A percentile compares a stretch with the other conserved stretches of the same genome.
These are phyloP conservation scores for Melanotaenia parkinsoni DNA, from an alignment of 2,797 vertebrate genomes.

Conservation along the genomic window DNA sequence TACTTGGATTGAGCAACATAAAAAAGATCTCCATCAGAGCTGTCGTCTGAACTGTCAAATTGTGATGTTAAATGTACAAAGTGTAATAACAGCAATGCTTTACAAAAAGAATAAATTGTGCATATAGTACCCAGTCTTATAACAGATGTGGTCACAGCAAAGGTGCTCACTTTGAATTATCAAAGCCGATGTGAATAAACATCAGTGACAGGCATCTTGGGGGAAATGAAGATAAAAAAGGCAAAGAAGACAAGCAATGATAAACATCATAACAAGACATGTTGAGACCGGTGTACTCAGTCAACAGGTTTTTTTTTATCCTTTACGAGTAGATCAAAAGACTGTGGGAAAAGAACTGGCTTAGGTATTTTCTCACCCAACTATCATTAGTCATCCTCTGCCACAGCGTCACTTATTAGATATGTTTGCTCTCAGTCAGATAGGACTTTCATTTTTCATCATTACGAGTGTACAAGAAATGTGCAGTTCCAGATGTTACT, in stretches of 20 bases:
- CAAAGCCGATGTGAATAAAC: conserved; percentile 3
- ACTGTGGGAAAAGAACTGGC: conserved; percentile 73
- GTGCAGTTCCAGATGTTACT: neutral
- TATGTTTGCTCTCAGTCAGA: conserved; percentile 7
- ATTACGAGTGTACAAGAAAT: conserved; percentile 6
- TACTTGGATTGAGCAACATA: neutral
- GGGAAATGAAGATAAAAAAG: conserved; percentile 32
- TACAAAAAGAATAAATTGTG: neutral
- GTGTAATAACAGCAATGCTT: neutral
- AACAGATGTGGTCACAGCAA: neutral
- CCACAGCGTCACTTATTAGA: neutral
- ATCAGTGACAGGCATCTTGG: conserved; percentile 4
- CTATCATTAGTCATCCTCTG: conserved; percentile 15
- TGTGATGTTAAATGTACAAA: neutral
- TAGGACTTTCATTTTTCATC: neutral
- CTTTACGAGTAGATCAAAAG: neutral
- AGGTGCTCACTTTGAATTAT: conserved; percentile 3
- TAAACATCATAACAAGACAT: conserved; percentile 51
- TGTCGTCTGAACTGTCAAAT: neutral
- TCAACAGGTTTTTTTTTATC: conserved; percentile 67
- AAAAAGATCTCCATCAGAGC: neutral
- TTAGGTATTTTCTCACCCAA: conserved; percentile 38
- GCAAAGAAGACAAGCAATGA: conserved; percentile 22
- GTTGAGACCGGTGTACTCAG: conserved; percentile 64
- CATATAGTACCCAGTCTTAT: conserved; percentile 1